phyloP scores from a whole-genome alignment of 2,888 invertebrate genomes.

The Synergus umbraculus region DNA sequence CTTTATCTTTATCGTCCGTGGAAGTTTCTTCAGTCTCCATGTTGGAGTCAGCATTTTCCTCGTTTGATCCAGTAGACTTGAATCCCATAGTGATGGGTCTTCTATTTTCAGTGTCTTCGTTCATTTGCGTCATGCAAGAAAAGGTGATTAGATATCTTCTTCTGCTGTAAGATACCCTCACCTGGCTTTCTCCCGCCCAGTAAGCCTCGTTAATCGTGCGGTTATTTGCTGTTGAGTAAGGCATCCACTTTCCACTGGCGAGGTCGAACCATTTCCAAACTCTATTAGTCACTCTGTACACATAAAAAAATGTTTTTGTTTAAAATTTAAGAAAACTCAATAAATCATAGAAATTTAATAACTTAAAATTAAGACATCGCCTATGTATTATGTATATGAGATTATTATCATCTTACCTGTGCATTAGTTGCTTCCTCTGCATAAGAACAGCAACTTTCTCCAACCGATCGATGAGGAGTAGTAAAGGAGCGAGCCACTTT shows the following conservation, averaged over 20 bases:
- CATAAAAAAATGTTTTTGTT: conserved; percentile 59
- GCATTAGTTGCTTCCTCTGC: conserved; percentile 83
- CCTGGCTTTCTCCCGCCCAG: conserved; percentile 84
- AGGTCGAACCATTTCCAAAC: conserved; percentile 92
- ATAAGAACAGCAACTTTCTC: conserved; percentile 87
- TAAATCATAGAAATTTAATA: too few species aligned
- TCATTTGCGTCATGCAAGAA: conserved; percentile 89
- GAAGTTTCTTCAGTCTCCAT: conserved; percentile 74
- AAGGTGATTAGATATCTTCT: conserved; percentile 88
- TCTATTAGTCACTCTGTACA: conserved; percentile 82
- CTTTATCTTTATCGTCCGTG: conserved; percentile 64
- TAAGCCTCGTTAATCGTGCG: conserved; percentile 88
- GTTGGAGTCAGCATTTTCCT: conserved; percentile 68
- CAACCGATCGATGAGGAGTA: conserved; percentile 86
- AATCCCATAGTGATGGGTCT: conserved; percentile 86
- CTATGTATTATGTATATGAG: too few species aligned
- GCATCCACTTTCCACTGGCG: conserved; percentile 88
- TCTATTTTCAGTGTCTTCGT: conserved; percentile 90
- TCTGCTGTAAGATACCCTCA: conserved; percentile 85
- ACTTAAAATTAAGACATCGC: too few species aligned
- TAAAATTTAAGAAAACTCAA: conserved; percentile 46
- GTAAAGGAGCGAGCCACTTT: conserved; percentile 87
- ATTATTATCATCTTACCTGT: conserved; percentile 71
- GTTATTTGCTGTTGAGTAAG: conserved; percentile 86
- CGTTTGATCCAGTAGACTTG: conserved; percentile 65